Evolutionary conservation across 2,888 invertebrate species (phyloP), one percentile per base, ranked within the genome.

Genomic region (Polyommatus icarus): DNA sequence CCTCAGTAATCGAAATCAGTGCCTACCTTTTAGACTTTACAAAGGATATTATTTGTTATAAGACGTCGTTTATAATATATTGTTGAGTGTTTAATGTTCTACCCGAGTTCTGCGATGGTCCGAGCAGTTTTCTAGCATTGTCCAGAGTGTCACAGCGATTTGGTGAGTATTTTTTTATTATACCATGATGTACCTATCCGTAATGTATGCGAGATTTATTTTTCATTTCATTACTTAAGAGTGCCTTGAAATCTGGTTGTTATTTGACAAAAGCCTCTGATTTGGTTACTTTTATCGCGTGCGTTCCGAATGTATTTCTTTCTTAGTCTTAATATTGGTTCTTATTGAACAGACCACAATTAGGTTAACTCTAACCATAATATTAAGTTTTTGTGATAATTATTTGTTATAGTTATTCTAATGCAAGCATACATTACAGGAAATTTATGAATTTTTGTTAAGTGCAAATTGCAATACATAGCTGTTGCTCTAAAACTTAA

Each of bases 91-190:
- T 84, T 87, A 88, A 90, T 83, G 82, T 82, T 87, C 86, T 86
- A 84, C 85, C 84, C 87, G 85, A 84, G 83, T 86, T 84, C 87
- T 91, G 93, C 90, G 82, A 94, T 93, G 94, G 88, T 90, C 88
- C 91, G 92, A 87, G 90, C 91, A 88, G 93, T 94, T 94, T 92
- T 94, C 92, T 94, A 94, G 94, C 94, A 93, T 91, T 85, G 90
- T 87, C 90, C 88, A 87, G 91, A 89, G 83, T 83, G 82, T 67
- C 87, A 88, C 85, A 91, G 86, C 85, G 88, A 89, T 91, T 93
- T 93, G 94, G 94, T 94, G 81, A 93, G 93, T 90, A 77, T 76
- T 78, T 76, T 40, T 80, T 24, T 73, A 46, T 46, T 15, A 67
- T 12, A 57, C 59, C 59, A 20, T 59, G 20, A n/a, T 12, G 20